Evolutionary conservation across 2,888 invertebrate species (phyloP).

Genomic region (Acrocyrtus sp.): DNA sequence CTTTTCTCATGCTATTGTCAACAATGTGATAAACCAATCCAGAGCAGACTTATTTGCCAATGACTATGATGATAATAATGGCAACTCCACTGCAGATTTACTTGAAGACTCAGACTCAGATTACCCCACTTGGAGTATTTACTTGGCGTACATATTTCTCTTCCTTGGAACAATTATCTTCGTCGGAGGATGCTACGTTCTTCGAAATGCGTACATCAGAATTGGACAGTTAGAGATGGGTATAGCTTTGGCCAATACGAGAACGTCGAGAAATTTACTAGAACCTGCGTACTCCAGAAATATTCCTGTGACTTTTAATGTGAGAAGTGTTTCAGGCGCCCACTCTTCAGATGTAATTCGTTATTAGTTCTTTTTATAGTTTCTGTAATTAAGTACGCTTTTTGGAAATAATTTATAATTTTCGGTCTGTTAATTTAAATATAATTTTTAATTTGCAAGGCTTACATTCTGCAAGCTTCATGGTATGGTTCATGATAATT

Average conservation of each 20-base stretch:
- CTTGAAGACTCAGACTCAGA: not conserved
- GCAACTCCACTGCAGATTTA: not conserved
- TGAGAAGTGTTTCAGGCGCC: not conserved
- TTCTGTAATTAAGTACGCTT: no score
- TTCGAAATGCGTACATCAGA: constrained; percentile 30
- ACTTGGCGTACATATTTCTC: constrained; percentile 6
- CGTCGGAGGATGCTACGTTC: constrained; percentile 1
- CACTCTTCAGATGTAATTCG: no score
- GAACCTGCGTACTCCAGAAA: not conserved
- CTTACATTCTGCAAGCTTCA: no score
- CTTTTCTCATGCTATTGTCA: not conserved
- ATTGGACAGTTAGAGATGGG: constrained; percentile 25
- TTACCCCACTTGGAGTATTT: constrained; percentile 16
- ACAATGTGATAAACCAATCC: not conserved
- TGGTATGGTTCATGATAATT: no score
- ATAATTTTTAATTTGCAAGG: no score
- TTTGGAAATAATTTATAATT: no score
- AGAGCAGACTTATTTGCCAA: not conserved
- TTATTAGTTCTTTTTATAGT: no score
- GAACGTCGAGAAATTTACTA: not conserved
- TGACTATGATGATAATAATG: constrained; percentile 1
- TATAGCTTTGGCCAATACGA: not conserved
- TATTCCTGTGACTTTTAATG: constrained; percentile 13
- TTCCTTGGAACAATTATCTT: not conserved
- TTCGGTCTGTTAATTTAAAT: no score